phyloP scores from a whole-genome alignment of 2,113 vertebrate genomes.

The Tetrao urogallus region DNA sequence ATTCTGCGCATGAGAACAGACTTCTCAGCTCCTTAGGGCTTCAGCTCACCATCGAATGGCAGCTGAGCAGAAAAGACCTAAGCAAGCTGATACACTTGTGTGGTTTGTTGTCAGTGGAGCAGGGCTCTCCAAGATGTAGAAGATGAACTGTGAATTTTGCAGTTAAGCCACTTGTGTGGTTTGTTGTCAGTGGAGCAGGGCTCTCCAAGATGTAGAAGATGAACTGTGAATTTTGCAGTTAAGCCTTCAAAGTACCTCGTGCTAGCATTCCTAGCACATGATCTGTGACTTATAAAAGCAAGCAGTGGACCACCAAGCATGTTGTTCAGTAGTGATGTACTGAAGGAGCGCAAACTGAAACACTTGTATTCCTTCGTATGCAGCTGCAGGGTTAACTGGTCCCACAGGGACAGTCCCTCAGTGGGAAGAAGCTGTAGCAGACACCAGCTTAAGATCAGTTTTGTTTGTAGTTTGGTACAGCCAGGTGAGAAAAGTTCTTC shows the following conservation, averaged over 20 bases:
- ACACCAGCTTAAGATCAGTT: neutral
- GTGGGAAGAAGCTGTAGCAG: too few species aligned
- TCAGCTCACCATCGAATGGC: neutral
- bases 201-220: neutral
- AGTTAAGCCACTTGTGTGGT: neutral
- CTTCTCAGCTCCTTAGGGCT: neutral
- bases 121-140: neutral
- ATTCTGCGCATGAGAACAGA: neutral
- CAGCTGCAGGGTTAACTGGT: neutral
- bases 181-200: neutral
- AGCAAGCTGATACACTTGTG: neutral
- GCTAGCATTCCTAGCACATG: neutral
- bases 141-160: neutral
- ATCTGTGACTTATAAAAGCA: neutral
- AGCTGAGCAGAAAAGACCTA: neutral
- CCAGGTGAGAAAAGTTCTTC: neutral
- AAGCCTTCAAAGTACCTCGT: neutral
- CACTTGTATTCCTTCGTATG: accelerated
- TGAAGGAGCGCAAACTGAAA: neutral
- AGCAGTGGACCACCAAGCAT: neutral
- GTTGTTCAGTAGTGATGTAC: neutral
- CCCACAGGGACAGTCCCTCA: neutral
- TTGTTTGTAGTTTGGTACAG: neutral
- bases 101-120: neutral
- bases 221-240: neutral